Base-by-base conservation (phyloP, 2,797 vertebrate genomes). In the Microcaecilia unicolor region DNA sequence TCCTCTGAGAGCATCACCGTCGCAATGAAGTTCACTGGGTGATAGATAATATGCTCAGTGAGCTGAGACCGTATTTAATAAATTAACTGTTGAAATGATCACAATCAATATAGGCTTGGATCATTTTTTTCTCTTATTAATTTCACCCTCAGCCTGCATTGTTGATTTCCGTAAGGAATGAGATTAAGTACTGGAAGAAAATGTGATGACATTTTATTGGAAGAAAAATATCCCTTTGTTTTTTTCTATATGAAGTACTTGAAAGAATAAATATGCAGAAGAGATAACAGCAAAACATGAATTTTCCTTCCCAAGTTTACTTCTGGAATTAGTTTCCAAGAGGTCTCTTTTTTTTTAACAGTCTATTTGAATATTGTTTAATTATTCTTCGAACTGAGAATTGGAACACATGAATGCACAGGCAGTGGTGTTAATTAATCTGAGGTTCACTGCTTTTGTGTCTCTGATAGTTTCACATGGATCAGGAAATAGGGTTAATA, bases 401-500 rank as follows among this genome's bases (percentile, higher is more conserved):
- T 53, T 31, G 55, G 66, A 69, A 78, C 55, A 48, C 57, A 36
- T 18, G 62, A 60, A 44, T 49, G 55, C 55, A 58, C 37, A 71
- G 74, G 71, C 70, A 70, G 61, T 44, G 27, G 10, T 54, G 54
- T 74, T 87, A 84, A 90, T 90, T 83, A 88, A 77, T 58, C 70
- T 43, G 61, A 76, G 61, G 76, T 76, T 63, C 65, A 31, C 38
- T 52, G 64, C 67, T 58, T 81, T 75, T 69, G 71, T 79, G 49
- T 42, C 40, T 44, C 70, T 64, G 70, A 76, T 80, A 62, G 57
- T 71, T 74, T 71, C 74, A 55, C 60, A 52, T 41, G 75, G 80
- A 79, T 86, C 74, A 76, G 72, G 60, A 83, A 78, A 59, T 61
- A 45, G 60, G 51, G 48, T 74, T 87, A 83, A 84, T 88, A 78